Base-by-base conservation (phyloP, 2,797 vertebrate genomes). In the Enteromius radiatus region DNA sequence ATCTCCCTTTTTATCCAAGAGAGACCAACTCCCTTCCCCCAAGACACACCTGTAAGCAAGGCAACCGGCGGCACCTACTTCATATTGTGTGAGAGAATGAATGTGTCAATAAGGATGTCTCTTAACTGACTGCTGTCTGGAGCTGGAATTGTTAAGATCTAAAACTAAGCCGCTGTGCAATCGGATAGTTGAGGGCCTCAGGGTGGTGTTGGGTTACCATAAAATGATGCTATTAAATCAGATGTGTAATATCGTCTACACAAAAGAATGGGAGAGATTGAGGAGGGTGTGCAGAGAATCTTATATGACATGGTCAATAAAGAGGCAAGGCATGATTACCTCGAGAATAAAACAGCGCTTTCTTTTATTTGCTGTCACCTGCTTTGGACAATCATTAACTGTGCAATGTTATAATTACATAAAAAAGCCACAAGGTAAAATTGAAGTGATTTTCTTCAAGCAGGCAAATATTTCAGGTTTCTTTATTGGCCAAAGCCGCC, bases 401-500 rank as follows among this genome's bases (percentile, higher is more conserved):
- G 71, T 10, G 85, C 74, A 26, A 7, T 78, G 47, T 59, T 73
- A 10, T 26, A 81, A 80, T 71, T 31, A 67, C 49, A 70, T 28
- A 45, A 43, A 59, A 59, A 75, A 47, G 54, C 70, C 38, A 45
- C 31, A 54, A n/a, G 78, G 49, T 61, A 71, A 28, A 54, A 41
- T 38, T 26, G 8, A 74, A 75, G 67, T 65, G 26, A 47, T 78
- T 71, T 59, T n/a, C 21, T 77, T 21, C 33, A 65, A 21, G 26
- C 21, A n/a, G 43, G 17, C 15, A 21, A 38, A 23, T 43, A 47
- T 15, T 61, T 33, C 4, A 28, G 36, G 43, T 15, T 65, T 52
- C 45, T 80, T 87, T 88, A 90, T 84, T 92, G 85, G 83, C 78
- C 79, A 59, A 94, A 93, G 63, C 94, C 94, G 14, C 91, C 93